These are phyloP conservation scores for Cirrhinus mrigala DNA, from an alignment of 2,797 vertebrate genomes.

Conservation along the genomic window DNA sequence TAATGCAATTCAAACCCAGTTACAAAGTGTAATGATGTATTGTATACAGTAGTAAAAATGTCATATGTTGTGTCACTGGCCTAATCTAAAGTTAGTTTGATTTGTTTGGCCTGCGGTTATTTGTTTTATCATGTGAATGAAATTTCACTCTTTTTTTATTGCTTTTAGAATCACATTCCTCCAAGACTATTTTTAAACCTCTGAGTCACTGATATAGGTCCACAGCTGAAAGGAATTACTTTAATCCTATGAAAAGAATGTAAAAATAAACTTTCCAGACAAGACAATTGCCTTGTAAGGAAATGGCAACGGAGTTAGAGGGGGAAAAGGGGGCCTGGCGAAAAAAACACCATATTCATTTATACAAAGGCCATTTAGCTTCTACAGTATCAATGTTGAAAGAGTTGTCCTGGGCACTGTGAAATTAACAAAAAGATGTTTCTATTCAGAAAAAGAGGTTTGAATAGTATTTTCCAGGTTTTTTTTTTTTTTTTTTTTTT, in stretches of 20 bases:
- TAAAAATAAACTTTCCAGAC: conserved; percentile 68
- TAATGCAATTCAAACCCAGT: conserved; percentile 8
- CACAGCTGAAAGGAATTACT: conserved; percentile 69
- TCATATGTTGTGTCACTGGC: neutral
- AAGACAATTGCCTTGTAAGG: conserved; percentile 74
- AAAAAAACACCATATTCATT: neutral
- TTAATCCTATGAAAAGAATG: conserved; percentile 74
- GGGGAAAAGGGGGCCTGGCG: neutral
- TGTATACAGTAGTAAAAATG: neutral
- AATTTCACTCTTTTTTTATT: conserved; percentile 22
- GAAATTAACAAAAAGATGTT: neutral
- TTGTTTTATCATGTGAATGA: conserved; percentile 3
- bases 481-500: neutral
- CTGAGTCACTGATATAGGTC: conserved; percentile 61
- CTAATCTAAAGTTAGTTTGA: conserved; percentile 1
- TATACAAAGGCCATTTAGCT: neutral
- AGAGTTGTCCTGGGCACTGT: conserved; percentile 6
- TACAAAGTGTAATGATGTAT: neutral
- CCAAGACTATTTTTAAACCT: conserved; percentile 69
- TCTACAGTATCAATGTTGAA: neutral
- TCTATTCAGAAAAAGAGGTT: neutral
- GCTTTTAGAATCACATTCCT: conserved; percentile 46
- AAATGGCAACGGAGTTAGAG: conserved; percentile 40
- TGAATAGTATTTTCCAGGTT: neutral
- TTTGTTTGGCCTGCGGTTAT: neutral